Conservation (phyloP, 2,113 vertebrate genomes). For the Dipodomys spectabilis region DNA sequence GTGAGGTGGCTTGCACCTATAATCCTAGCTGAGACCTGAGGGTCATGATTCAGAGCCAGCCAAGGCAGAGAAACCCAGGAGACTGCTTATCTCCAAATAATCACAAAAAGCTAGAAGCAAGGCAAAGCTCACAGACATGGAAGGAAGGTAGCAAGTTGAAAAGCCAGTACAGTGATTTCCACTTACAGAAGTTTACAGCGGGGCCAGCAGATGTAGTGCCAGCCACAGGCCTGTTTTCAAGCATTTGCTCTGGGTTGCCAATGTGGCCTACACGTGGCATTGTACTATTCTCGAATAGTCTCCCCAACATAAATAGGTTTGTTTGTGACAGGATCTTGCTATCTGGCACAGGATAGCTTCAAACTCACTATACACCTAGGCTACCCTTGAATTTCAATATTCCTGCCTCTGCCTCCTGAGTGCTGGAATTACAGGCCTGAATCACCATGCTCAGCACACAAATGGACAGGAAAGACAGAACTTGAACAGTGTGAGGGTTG, state of each 20-base stretch:
- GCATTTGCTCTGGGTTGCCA: background rate
- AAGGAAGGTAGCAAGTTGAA: rapidly evolving
- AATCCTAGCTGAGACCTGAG: too few species aligned
- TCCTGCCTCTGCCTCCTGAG: background rate
- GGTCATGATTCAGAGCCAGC: too few species aligned
- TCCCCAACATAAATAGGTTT: background rate
- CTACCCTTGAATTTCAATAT: background rate
- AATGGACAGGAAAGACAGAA: background rate
- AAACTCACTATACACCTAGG: too few species aligned
- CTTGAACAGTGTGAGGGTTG: too few species aligned
- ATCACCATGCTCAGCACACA: too few species aligned
- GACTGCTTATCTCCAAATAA: too few species aligned
- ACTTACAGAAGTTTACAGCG: rapidly evolving
- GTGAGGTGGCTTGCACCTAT: too few species aligned
- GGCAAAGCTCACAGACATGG: rapidly evolving
- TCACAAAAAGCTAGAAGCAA: too few species aligned
- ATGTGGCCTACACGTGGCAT: background rate
- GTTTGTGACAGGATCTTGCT: too few species aligned
- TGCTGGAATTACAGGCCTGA: background rate
- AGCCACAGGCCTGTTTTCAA: too few species aligned
- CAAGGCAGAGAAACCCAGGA: too few species aligned
- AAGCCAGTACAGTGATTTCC: rapidly evolving
- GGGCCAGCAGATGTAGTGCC: background rate
- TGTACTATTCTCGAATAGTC: background rate
- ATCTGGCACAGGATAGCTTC: background rate